Conservation (phyloP, 1,140 invertebrate genomes). For the Bombus sibiricus region DNA sequence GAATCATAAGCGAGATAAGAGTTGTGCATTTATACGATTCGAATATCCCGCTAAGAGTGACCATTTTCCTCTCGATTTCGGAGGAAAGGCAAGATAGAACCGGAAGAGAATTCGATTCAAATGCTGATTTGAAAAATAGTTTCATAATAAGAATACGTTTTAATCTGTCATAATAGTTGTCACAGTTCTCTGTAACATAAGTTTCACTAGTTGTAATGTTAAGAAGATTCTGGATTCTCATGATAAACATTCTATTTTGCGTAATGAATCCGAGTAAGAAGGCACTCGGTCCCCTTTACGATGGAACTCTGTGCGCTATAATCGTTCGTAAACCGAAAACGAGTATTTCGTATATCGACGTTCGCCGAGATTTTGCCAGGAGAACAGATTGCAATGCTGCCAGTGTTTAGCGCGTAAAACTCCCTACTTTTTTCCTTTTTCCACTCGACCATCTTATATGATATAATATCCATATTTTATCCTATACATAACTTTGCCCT, state of each 20-base stretch:
- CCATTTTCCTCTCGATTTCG: not conserved
- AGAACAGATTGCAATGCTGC: constrained; percentile 65
- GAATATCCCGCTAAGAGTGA: constrained; percentile 4
- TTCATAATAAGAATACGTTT: constrained; percentile 42
- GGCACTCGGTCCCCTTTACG: constrained; percentile 83
- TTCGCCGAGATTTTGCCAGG: constrained; percentile 81
- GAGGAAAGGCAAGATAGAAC: not conserved
- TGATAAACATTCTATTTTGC: constrained; percentile 65
- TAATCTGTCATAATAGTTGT: constrained; percentile 58
- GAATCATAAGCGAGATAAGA: constrained; percentile 6
- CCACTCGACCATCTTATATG: not conserved
- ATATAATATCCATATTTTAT: not conserved
- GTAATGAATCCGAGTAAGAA: constrained; percentile 73
- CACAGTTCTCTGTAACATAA: constrained; percentile 69
- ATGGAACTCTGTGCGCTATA: constrained; percentile 80
- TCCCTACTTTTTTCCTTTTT: not conserved
- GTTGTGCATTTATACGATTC: constrained; percentile 26
- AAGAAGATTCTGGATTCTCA: constrained; percentile 61
- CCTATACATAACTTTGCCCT: not conserved
- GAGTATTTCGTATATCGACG: constrained; percentile 78
- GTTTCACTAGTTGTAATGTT: constrained; percentile 64
- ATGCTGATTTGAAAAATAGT: not conserved
- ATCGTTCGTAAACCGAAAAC: constrained; percentile 66
- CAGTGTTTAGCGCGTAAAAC: constrained; percentile 8
- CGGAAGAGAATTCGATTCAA: not conserved